phyloP scores from a whole-genome alignment of 2,797 vertebrate genomes.

The Choloepus didactylus region DNA sequence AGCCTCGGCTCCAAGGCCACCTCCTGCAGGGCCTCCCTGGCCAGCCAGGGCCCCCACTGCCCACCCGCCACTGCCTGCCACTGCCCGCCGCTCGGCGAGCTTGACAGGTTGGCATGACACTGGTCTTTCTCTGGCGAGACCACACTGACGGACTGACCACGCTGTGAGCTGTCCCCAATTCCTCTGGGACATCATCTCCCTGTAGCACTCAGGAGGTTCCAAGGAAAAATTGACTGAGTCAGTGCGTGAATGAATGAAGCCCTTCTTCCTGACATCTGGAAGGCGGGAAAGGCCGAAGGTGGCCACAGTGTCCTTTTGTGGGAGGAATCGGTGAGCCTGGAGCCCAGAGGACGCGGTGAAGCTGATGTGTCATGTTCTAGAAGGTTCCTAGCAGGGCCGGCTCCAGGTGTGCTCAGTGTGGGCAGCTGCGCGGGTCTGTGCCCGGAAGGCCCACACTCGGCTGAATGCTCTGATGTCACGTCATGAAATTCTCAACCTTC shows the following conservation, averaged over 20 bases:
- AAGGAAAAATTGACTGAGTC: neutral
- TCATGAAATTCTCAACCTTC: neutral
- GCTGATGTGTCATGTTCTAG: neutral
- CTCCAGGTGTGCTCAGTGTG: neutral
- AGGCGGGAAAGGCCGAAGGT: fast-evolving
- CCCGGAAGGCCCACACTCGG: neutral
- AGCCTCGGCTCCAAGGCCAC: neutral
- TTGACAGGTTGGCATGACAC: neutral
- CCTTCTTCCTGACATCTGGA: fast-evolving
- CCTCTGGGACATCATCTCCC: neutral
- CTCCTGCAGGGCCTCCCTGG: neutral
- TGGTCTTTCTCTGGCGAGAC: neutral
- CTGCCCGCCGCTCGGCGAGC: fast-evolving
- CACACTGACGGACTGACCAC: neutral
- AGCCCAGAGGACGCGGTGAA: neutral
- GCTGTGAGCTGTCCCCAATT: fast-evolving
- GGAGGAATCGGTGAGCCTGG: neutral
- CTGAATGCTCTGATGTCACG: neutral
- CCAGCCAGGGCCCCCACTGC: neutral
- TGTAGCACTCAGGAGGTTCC: no score
- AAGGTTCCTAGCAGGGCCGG: neutral
- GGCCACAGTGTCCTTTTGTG: neutral
- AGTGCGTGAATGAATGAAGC: neutral
- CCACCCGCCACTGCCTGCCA: fast-evolving
- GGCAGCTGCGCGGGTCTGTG: no score